Conservation (phyloP, 2,113 vertebrate species). For the Campylorhamphus procurvoides region DNA sequence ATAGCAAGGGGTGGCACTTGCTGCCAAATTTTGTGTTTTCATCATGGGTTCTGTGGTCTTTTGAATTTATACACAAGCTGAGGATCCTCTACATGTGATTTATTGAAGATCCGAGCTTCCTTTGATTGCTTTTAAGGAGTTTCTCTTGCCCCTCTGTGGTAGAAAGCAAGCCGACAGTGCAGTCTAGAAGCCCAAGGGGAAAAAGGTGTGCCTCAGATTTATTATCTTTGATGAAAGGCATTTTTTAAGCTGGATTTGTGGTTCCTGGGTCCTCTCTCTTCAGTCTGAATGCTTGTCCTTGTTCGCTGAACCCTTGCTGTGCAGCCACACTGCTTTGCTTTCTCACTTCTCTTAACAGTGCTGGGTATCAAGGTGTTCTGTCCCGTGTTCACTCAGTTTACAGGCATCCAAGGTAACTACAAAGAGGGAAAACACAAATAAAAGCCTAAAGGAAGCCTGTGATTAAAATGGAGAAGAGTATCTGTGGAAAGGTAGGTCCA, state of each 20-base stretch:
- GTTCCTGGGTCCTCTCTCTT: neutral
- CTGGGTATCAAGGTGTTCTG: neutral
- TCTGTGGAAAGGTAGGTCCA: neutral
- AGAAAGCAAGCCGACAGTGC: neutral
- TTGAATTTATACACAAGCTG: neutral
- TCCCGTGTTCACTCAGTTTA: neutral
- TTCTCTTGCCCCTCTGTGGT: neutral
- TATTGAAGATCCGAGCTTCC: neutral
- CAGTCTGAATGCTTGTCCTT: neutral
- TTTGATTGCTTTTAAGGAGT: neutral
- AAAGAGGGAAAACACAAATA: neutral
- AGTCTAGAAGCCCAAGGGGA: neutral
- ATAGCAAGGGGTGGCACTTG: neutral
- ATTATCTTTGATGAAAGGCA: neutral
- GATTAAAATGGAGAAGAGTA: neutral
- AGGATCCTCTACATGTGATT: neutral
- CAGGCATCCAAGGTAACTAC: neutral
- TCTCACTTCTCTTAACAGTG: neutral
- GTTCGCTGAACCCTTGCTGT: neutral
- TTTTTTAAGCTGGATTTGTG: neutral
- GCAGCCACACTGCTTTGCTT: neutral
- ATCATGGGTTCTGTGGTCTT: neutral
- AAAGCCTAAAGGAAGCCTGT: neutral
- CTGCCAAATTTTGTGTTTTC: neutral
- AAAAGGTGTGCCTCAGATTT: neutral